Evolutionary conservation across 2,797 vertebrate genomes (phyloP).

Genomic region (Amazona ochrocephala): DNA sequence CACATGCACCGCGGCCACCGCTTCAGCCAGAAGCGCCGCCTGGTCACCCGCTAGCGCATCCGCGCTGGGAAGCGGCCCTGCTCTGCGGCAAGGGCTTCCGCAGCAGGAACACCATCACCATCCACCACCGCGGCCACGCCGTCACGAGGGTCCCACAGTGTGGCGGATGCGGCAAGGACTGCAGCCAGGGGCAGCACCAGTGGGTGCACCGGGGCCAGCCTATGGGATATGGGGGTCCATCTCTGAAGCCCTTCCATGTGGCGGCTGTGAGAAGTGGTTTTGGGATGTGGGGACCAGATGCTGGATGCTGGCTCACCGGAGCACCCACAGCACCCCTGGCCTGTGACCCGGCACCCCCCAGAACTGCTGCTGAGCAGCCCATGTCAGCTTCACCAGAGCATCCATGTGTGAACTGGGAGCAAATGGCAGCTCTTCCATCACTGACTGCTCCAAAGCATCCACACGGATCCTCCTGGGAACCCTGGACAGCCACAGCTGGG

Average conservation of each 20-base stretch:
- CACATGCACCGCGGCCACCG: background rate
- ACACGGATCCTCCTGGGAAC: background rate
- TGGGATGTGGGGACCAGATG: background rate
- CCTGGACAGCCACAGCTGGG: too few relatives aligned
- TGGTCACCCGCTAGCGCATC: background rate
- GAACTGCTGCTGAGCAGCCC: background rate
- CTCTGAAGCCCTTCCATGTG: background rate
- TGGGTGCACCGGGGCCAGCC: background rate
- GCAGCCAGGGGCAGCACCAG: background rate
- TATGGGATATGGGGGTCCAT: background rate
- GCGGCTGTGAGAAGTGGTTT: background rate
- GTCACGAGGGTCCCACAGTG: background rate
- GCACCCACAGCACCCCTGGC: background rate
- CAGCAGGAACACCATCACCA: background rate
- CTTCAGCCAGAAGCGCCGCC: background rate
- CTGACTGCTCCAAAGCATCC: background rate
- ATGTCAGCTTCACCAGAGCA: background rate
- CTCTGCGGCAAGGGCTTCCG: background rate
- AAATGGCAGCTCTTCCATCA: background rate
- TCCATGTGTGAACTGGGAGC: background rate
- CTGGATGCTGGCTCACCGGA: background rate
- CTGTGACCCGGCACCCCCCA: accelerated
- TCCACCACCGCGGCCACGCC: background rate
- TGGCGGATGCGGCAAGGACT: background rate
- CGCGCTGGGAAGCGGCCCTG: background rate